These are phyloP conservation scores for Alectura lathami DNA, from an alignment of 2,113 vertebrate genomes.

Conservation along the genomic window DNA sequence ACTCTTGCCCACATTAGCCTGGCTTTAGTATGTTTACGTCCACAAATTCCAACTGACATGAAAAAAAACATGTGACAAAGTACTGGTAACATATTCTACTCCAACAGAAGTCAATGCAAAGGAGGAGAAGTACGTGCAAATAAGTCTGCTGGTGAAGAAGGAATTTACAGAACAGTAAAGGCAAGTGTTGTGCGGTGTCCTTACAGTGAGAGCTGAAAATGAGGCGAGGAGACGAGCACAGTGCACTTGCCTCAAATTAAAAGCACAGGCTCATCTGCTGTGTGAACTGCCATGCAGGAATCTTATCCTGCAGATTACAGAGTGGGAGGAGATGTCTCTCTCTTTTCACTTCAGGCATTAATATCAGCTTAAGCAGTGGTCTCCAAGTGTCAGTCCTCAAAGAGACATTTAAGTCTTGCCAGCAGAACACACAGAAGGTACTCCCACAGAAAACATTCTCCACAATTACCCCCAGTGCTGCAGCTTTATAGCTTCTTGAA, in stretches of 20 bases:
- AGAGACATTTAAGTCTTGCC: slow-evolving; percentile 14
- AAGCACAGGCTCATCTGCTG: slow-evolving; percentile 1
- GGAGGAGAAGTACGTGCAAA: not conserved
- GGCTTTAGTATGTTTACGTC: not conserved
- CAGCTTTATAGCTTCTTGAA: not conserved
- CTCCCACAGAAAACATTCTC: not conserved
- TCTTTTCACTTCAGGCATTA: slow-evolving; percentile 28
- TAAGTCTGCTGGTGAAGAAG: not conserved
- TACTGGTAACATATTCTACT: not conserved
- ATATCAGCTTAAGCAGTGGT: slow-evolving; percentile 15
- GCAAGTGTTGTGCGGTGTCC: not conserved
- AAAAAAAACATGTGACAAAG: not conserved
- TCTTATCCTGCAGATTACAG: not conserved
- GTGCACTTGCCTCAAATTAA: not conserved
- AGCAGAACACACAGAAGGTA: slow-evolving; percentile 31
- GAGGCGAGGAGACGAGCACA: not conserved
- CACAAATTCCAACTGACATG: not conserved
- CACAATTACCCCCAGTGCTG: not conserved
- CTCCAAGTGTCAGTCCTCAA: not conserved
- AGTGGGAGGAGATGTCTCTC: slow-evolving; percentile 30
- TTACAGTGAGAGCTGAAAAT: not conserved
- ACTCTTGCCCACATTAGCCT: not conserved
- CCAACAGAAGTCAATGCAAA: not conserved
- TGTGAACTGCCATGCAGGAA: not conserved
- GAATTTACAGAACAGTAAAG: not conserved